Base-by-base conservation (phyloP, 1,140 invertebrate species). In the Drosophila hydei region DNA sequence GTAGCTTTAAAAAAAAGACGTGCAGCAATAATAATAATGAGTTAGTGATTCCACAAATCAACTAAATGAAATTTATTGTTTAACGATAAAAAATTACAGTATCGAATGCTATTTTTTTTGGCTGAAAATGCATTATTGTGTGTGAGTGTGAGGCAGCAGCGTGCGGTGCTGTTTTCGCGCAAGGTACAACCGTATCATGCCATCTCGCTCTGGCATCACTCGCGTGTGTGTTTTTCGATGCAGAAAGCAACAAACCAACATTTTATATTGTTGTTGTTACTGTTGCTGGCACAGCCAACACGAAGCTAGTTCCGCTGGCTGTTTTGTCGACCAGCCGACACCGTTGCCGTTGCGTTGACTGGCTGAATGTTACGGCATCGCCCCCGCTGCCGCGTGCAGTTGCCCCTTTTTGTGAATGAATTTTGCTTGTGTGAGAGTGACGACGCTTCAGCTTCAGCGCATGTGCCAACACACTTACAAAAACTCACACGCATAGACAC, bases 391-490 rank as follows among this genome's bases (percentile, higher is more conserved):
- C 52, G 77, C 71, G 68, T 83, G 83, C 75, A 75, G 56, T 71
- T 59, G 71, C 83, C 83, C 78, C 78, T 78, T 87, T 87, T 88
- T 87, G 83, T 87, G 83, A 87, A 87, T 87, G 83, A 71, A 79
- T 88, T 75, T 72, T 23, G 69, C 72, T 58, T 52, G 63, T 54
- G 23, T 50, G 19, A 75, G 48, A 65, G 56, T 52, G 56, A 63
- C 45, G 81, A 74, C 81, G 79, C 79, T 84, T 60, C 61, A 63
- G 73, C 68, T 65, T 12, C 70, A 75, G 80, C 81, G 67, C 83
- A 85, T 79, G 84, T 69, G 79, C 75, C 73, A 71, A 71, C 77
- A 48, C 50, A 55, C 56, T 43, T 36, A 67, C 55, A 55, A 18
- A 61, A 33, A 61, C 21, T 45, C 51, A 64, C 27, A 33, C 25